These are phyloP conservation scores for Patella pellucida DNA, from an alignment of 2,888 invertebrate species.

Conservation along the genomic window DNA sequence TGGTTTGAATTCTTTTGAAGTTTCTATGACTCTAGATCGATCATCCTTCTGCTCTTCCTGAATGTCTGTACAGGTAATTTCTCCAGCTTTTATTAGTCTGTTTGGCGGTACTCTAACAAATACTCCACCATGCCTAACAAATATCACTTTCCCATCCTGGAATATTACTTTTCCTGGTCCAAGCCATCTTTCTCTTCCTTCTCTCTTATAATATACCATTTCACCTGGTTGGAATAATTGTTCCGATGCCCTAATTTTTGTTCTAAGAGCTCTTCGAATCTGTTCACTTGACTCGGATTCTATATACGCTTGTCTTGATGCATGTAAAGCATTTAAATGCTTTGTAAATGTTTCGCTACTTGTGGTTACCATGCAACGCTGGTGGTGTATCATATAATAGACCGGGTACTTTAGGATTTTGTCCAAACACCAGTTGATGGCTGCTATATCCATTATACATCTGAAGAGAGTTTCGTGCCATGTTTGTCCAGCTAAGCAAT, in stretches of 20 bases:
- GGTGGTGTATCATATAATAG: not conserved
- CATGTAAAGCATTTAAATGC: constrained; percentile 5
- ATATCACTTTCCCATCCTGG: constrained; percentile 32
- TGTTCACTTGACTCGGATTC: constrained; percentile 11
- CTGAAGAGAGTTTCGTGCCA: too few relatives aligned
- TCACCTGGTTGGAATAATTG: too few relatives aligned
- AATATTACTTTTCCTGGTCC: constrained; percentile 37
- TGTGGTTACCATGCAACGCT: not conserved
- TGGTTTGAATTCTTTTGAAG: too few relatives aligned
- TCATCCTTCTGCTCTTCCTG: too few relatives aligned
- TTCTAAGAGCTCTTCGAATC: not conserved
- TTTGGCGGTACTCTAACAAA: constrained; percentile 25
- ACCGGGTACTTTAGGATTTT: not conserved
- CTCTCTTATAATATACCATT: too few relatives aligned
- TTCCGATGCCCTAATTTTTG: not conserved
- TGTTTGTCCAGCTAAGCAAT: too few relatives aligned
- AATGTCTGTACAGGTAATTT: too few relatives aligned
- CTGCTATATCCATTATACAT: too few relatives aligned
- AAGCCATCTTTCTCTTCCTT: too few relatives aligned
- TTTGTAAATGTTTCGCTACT: not conserved
- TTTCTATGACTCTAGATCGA: too few relatives aligned
- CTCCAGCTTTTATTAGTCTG: constrained; percentile 7
- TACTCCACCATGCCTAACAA: constrained; percentile 3
- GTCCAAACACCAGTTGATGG: not conserved
- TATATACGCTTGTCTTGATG: constrained; percentile 12